Evolutionary conservation across 2,888 invertebrate species (phyloP).

Genomic region (Ischnus inquisitorius): DNA sequence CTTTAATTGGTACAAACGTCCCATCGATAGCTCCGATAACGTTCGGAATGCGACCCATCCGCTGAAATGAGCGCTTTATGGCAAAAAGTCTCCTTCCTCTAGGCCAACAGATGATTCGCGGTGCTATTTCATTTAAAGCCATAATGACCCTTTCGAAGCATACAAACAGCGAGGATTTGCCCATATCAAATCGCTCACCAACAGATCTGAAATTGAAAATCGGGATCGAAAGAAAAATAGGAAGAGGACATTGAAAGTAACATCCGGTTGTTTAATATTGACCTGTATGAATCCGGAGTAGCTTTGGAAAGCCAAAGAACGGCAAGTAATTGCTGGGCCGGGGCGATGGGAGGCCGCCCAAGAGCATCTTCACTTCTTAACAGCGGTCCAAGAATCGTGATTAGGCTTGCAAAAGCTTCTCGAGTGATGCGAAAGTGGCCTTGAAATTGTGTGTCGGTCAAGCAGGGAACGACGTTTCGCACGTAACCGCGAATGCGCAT

Average conservation of each 20-base stretch:
- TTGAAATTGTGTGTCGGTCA: constrained; percentile 22
- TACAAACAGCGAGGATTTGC: constrained; percentile 62
- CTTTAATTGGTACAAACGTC: constrained; percentile 72
- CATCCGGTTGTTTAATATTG: too few species aligned
- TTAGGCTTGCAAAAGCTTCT: constrained; percentile 15
- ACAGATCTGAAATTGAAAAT: constrained; percentile 16
- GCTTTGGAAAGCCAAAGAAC: constrained; percentile 70
- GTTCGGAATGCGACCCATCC: constrained; percentile 59
- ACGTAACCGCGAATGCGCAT: background rate
- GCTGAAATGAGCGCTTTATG: too few species aligned
- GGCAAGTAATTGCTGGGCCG: constrained; percentile 59
- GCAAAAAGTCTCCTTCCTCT: too few species aligned
- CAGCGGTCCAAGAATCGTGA: constrained; percentile 1
- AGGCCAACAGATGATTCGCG: too few species aligned
- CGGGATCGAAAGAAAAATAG: too few species aligned
- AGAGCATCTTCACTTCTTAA: too few species aligned
- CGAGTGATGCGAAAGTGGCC: constrained; percentile 25
- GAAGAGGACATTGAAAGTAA: too few species aligned
- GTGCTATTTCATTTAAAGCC: too few species aligned
- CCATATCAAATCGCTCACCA: constrained; percentile 52
- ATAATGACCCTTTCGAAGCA: too few species aligned
- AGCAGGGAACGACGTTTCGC: background rate
- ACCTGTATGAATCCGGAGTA: constrained; percentile 70
- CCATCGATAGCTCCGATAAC: constrained; percentile 73
- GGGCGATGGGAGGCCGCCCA: constrained; percentile 25